These are phyloP conservation scores for Thereva nobilitata DNA, from an alignment of 2,888 invertebrate genomes.

Conservation along the genomic window DNA sequence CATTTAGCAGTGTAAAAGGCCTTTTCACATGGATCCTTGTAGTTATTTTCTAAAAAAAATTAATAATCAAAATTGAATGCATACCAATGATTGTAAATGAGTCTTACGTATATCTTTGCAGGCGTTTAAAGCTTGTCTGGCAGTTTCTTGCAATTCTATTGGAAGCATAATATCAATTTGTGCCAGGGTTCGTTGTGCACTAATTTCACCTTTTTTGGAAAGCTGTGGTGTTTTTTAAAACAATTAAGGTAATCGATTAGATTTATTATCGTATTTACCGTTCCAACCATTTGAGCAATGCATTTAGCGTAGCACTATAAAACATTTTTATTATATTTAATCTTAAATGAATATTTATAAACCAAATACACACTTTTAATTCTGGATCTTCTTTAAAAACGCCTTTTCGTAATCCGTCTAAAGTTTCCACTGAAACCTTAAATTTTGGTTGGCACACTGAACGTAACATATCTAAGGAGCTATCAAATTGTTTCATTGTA, in stretches of 20 bases:
- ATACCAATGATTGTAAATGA: not conserved
- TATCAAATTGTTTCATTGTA: conserved; percentile 53
- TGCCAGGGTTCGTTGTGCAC: conserved; percentile 49
- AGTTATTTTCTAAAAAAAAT: conserved; percentile 48
- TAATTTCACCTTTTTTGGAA: conserved; percentile 53
- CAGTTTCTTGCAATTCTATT: conserved; percentile 48
- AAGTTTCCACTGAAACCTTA: conserved; percentile 48
- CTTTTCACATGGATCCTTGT: conserved; percentile 52
- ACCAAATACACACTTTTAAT: conserved; percentile 47
- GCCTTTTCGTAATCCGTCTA: conserved; percentile 51
- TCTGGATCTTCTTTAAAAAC: conserved; percentile 50
- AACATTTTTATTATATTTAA: not conserved
- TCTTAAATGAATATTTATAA: not conserved
- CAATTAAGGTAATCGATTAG: not conserved
- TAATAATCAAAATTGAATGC: not conserved
- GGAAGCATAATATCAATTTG: conserved; percentile 54
- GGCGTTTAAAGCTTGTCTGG: conserved; percentile 46
- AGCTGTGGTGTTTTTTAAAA: conserved; percentile 42
- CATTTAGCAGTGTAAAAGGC: conserved; percentile 52
- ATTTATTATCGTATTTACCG: conserved; percentile 45
- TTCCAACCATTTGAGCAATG: conserved; percentile 52
- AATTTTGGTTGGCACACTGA: conserved; percentile 53
- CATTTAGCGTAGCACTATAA: conserved; percentile 53
- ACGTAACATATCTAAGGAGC: conserved; percentile 54
- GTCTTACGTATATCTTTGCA: conserved; percentile 54